These are phyloP conservation scores for Drosophila mettleri DNA, from an alignment of 2,888 invertebrate genomes.

Conservation along the genomic window DNA sequence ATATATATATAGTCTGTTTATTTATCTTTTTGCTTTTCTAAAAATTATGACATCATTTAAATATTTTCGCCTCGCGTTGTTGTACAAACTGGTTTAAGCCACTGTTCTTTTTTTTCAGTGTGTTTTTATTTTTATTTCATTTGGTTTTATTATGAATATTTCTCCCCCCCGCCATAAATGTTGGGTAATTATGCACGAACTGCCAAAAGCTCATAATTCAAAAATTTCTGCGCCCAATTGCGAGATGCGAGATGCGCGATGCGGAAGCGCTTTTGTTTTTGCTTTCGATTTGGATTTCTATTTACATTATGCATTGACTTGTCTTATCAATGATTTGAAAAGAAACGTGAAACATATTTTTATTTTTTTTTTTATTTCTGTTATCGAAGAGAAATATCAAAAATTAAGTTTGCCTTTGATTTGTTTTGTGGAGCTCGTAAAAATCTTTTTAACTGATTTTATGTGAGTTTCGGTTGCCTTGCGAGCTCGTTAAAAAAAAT, in stretches of 20 bases:
- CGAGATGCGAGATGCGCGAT: conserved; percentile 64
- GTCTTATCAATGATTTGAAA: conserved; percentile 56
- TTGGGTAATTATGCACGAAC: conserved; percentile 68
- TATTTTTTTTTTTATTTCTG: not conserved
- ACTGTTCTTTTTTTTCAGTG: conserved; percentile 39
- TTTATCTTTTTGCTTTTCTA: conserved; percentile 48
- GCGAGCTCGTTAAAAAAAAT: conserved; percentile 69
- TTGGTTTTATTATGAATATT: conserved; percentile 36
- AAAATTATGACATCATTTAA: conserved; percentile 81
- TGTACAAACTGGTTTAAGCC: conserved; percentile 74
- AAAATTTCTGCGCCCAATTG: conserved; percentile 72
- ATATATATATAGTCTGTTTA: conserved; percentile 46
- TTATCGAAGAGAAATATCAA: conserved; percentile 31
- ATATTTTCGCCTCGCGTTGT: conserved; percentile 72
- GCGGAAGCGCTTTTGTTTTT: conserved; percentile 70
- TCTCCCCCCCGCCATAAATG: conserved; percentile 32
- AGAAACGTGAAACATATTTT: not conserved
- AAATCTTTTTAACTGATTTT: conserved; percentile 57
- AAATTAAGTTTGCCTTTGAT: conserved; percentile 37
- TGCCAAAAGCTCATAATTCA: conserved; percentile 71
- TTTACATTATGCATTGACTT: conserved; percentile 40
- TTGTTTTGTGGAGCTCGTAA: conserved; percentile 49
- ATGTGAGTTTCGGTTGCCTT: conserved; percentile 48
- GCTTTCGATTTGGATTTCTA: conserved; percentile 28
- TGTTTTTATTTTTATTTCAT: conserved; percentile 19